A percentile compares a stretch with the other conserved stretches of the same genome.
Conservation (phyloP, 2,797 vertebrate genomes). For the Astyanax mexicanus region DNA sequence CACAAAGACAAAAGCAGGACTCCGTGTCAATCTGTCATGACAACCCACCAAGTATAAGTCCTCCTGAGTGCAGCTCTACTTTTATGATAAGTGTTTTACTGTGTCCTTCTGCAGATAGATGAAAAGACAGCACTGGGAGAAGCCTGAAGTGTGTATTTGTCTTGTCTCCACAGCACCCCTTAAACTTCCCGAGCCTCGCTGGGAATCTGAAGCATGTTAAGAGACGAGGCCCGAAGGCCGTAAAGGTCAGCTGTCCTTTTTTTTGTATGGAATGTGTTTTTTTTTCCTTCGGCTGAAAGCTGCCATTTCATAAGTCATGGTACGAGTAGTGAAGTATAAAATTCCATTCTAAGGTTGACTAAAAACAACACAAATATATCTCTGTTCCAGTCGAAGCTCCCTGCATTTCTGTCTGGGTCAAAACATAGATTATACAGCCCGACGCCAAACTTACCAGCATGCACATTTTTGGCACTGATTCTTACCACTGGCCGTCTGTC, state of each 20-base stretch:
- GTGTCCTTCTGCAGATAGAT: slow-evolving; percentile 36
- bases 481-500: not conserved
- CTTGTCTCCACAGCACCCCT: slow-evolving; percentile 21
- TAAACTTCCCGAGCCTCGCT: slow-evolving; percentile 17
- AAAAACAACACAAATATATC: not conserved
- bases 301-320: not conserved
- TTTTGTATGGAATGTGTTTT: slow-evolving; percentile 36
- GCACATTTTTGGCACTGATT: not conserved
- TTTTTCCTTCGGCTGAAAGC: slow-evolving; percentile 21
- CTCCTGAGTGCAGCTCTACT: no score
- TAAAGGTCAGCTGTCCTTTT: slow-evolving; percentile 48
- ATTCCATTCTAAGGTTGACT: not conserved
- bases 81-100: no score
- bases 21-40: no score
- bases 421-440: not conserved
- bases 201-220: slow-evolving; percentile 52
- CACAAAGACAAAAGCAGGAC: no score
- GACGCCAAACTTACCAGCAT: not conserved
- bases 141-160: slow-evolving; percentile 25
- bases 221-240: slow-evolving; percentile 26
- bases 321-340: not conserved
- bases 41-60: no score
- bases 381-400: not conserved
- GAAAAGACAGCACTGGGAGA: slow-evolving; percentile 17
- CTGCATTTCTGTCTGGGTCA: not conserved